phyloP scores from a whole-genome alignment of 1,140 invertebrate species.

The Lerema accius region DNA sequence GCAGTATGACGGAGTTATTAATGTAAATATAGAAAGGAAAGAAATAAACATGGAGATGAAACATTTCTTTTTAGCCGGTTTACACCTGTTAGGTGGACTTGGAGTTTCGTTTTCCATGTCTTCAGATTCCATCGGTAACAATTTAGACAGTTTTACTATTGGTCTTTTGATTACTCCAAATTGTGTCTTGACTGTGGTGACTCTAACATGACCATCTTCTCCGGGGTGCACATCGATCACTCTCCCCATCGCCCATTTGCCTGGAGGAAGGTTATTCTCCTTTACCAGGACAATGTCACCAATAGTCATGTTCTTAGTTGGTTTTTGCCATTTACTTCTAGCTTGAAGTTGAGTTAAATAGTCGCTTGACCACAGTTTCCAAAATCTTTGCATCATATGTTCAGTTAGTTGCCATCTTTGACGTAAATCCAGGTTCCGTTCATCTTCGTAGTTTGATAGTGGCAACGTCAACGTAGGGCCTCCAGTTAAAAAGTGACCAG shows the following conservation, averaged over 20 bases:
- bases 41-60: background rate
- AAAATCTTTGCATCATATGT: slow-evolving; percentile 31
- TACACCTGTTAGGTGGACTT: background rate
- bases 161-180: slow-evolving; percentile 33
- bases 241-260: slow-evolving; percentile 47
- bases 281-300: background rate
- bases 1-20: background rate
- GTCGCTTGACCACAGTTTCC: slow-evolving; percentile 36
- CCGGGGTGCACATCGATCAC: slow-evolving; percentile 55
- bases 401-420: slow-evolving; percentile 34
- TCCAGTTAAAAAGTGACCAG: slow-evolving; percentile 14
- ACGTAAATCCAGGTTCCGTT: slow-evolving; percentile 4
- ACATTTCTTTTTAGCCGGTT: background rate
- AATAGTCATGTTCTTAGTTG: slow-evolving; percentile 22
- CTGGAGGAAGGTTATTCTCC: background rate
- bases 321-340: slow-evolving; percentile 32
- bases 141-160: slow-evolving; percentile 29
- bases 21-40: slow-evolving; percentile 4
- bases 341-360: slow-evolving; percentile 6
- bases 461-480: slow-evolving; percentile 13
- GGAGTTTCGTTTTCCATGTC: background rate
- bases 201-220: slow-evolving; percentile 51
- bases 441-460: slow-evolving; percentile 3
- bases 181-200: slow-evolving; percentile 56
- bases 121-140: background rate